phyloP scores from a whole-genome alignment of 2,113 vertebrate species.

The Plecotus auritus region DNA sequence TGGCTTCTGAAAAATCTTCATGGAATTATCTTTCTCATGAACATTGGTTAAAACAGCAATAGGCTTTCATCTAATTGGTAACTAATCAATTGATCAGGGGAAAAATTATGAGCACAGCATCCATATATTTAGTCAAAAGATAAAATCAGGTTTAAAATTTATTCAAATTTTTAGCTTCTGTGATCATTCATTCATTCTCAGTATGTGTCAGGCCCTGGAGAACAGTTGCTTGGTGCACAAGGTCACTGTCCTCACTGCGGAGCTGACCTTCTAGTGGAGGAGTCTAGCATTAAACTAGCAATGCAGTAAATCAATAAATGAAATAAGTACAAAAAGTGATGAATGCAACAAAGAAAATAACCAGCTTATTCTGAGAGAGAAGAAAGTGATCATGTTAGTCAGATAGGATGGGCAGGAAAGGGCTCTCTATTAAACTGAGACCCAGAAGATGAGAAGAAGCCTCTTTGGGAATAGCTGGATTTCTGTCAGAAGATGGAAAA shows the following conservation, averaged over 20 bases:
- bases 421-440: background rate
- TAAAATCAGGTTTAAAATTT: background rate
- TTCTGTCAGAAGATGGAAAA: background rate
- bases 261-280: background rate
- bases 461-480: background rate
- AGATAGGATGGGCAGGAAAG: background rate
- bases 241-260: background rate
- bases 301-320: background rate
- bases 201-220: background rate
- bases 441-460: background rate
- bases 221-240: background rate
- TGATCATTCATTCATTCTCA: background rate
- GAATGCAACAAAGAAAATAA: background rate
- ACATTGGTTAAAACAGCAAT: background rate
- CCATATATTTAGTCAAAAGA: background rate
- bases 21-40: background rate
- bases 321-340: background rate
- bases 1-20: background rate
- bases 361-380: background rate
- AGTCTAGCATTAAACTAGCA: background rate
- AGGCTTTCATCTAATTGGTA: background rate
- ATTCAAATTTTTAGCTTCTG: background rate
- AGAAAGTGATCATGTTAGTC: background rate
- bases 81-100: background rate
- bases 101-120: background rate